These are phyloP conservation scores for Chironomus striatipennis DNA, from an alignment of 1,140 invertebrate genomes.

Conservation along the genomic window DNA sequence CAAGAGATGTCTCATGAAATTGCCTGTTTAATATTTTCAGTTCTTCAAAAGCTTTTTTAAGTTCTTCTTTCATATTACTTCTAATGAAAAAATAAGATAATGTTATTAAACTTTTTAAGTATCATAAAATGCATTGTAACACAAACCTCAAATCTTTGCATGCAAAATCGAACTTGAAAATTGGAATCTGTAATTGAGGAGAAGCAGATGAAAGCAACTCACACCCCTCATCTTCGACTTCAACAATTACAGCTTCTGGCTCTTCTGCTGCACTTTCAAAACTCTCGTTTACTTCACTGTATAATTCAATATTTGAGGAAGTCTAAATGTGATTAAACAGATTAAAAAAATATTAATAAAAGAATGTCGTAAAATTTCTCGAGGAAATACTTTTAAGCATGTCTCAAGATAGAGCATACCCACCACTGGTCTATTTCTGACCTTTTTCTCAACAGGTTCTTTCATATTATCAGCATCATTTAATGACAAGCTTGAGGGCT, in stretches of 20 bases:
- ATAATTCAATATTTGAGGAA: not conserved
- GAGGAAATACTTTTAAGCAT: too few species aligned
- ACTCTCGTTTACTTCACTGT: constrained; percentile 28
- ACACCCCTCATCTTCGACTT: constrained; percentile 58
- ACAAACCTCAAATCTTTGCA: constrained; percentile 36
- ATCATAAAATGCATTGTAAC: not conserved
- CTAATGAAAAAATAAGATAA: too few species aligned
- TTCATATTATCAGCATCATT: constrained; percentile 59
- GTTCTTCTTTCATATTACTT: too few species aligned
- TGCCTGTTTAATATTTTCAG: too few species aligned
- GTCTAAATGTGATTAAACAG: not conserved
- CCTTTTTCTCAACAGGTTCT: constrained; percentile 27
- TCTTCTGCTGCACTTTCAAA: constrained; percentile 45
- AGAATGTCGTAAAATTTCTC: too few species aligned
- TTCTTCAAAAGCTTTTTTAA: too few species aligned
- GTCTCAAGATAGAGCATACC: too few species aligned
- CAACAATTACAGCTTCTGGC: constrained; percentile 54
- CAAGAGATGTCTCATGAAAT: too few species aligned
- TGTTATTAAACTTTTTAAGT: too few species aligned
- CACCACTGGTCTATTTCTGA: not conserved
- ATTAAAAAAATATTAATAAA: too few species aligned
- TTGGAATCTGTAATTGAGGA: constrained; percentile 52
- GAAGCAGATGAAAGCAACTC: constrained; percentile 40
- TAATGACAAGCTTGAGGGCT: constrained; percentile 61
- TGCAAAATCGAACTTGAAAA: constrained; percentile 52